phyloP scores from a whole-genome alignment of 2,888 invertebrate genomes.

The Deladenus siricidicola region DNA sequence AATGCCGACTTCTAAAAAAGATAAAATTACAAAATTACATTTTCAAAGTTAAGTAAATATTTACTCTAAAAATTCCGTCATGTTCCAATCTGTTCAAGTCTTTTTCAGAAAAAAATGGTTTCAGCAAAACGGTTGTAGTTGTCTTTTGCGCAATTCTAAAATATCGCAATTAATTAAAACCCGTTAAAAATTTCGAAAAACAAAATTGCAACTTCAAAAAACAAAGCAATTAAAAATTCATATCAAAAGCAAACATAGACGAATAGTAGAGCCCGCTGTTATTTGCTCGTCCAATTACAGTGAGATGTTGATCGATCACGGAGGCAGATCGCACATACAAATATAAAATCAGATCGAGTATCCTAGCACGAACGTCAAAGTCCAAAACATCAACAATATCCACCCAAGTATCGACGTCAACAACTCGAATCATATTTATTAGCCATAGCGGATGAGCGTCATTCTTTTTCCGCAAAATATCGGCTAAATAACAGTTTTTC shows the following conservation, averaged over 20 bases:
- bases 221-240: not conserved
- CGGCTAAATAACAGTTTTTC: constrained; percentile 15
- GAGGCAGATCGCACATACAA: constrained; percentile 36
- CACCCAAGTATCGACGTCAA: constrained; percentile 31
- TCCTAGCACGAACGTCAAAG: constrained; percentile 34
- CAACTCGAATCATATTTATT: constrained; percentile 23
- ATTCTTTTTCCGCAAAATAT: not conserved
- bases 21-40: not conserved
- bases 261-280: not conserved
- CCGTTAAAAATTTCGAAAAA: not conserved
- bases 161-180: not conserved
- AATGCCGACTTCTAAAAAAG: constrained; percentile 18
- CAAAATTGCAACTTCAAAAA: not conserved
- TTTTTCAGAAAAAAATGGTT: constrained; percentile 34
- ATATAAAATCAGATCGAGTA: constrained; percentile 42
- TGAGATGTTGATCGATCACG: constrained; percentile 36
- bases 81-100: constrained; percentile 28
- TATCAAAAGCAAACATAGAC: not conserved
- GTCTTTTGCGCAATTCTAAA: constrained; percentile 21
- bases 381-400: constrained; percentile 22
- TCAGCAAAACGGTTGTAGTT: constrained; percentile 43
- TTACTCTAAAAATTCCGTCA: constrained; percentile 20
- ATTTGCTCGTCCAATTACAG: constrained; percentile 22
- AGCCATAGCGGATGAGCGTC: constrained; percentile 23
- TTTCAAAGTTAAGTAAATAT: not conserved